phyloP scores from a whole-genome alignment of 2,888 invertebrate genomes.

The Hylaea fasciaria region DNA sequence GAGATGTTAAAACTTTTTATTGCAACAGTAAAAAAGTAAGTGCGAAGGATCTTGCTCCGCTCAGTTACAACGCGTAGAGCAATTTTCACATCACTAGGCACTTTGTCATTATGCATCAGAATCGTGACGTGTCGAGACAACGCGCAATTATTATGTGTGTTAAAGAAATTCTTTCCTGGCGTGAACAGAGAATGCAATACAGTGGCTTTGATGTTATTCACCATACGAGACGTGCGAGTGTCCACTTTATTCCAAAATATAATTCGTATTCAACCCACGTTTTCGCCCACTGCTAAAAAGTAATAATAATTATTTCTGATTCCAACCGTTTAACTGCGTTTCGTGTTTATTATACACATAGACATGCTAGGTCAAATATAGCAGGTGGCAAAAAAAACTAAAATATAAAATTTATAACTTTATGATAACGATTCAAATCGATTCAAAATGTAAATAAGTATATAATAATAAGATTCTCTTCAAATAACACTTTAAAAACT shows the following conservation, averaged over 20 bases:
- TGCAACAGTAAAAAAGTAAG: conserved; percentile 22
- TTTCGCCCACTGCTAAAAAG: no score
- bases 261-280: no score
- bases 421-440: no score
- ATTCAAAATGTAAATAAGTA: no score
- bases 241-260: no score
- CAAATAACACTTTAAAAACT: conserved; percentile 3
- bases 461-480: not conserved
- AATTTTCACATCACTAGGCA: conserved; percentile 83
- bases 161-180: conserved; percentile 81
- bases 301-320: no score
- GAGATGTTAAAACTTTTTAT: not conserved
- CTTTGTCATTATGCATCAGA: conserved; percentile 84
- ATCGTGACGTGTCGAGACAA: conserved; percentile 84
- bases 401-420: no score
- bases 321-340: no score
- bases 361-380: no score
- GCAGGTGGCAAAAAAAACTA: no score
- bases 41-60: conserved; percentile 29
- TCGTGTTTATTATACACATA: no score
- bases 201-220: conserved; percentile 48
- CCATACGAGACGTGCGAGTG: no score
- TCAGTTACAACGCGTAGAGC: conserved; percentile 58
- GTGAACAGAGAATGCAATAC: conserved; percentile 60
- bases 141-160: conserved; percentile 84